phyloP scores from a whole-genome alignment of 2,888 invertebrate genomes.

The Cheilosia vernalis region DNA sequence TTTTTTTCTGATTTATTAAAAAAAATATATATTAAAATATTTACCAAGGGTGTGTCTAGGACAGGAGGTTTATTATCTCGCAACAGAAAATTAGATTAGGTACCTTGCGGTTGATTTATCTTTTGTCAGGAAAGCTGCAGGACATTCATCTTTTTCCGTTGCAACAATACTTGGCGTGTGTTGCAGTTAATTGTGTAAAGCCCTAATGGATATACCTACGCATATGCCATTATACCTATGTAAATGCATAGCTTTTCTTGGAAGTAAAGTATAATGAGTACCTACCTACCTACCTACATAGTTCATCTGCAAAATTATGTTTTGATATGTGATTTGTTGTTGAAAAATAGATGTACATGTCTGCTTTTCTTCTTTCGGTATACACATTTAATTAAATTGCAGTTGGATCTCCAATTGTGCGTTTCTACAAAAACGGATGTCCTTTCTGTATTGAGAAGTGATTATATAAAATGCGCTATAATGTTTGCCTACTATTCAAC shows the following conservation, averaged over 20 bases:
- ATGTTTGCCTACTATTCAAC: too few species aligned
- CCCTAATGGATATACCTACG: too few species aligned
- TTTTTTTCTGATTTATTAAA: constrained; percentile 18
- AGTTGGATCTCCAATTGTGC: neutral
- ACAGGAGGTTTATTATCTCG: constrained; percentile 14
- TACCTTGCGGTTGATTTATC: neutral
- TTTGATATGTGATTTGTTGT: neutral
- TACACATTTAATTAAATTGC: neutral
- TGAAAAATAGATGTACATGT: neutral
- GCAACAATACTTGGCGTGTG: neutral
- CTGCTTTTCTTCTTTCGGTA: neutral
- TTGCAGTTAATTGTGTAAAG: neutral
- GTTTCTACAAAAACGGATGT: neutral
- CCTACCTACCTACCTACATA: too few species aligned
- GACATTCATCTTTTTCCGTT: neutral
- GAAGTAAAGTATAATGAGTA: too few species aligned
- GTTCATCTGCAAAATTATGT: neutral
- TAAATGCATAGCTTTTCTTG: too few species aligned
- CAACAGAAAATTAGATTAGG: neutral
- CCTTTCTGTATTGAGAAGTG: too few species aligned
- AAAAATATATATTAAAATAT: constrained; percentile 23
- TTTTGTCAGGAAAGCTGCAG: neutral
- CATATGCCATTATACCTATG: too few species aligned
- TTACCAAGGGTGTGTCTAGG: constrained; percentile 59
- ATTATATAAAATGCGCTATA: too few species aligned